Percentiles rank a stretch among this genome's conserved stretches.
phyloP scores from a whole-genome alignment of 1,140 invertebrate genomes.

The Colletes latitarsis region DNA sequence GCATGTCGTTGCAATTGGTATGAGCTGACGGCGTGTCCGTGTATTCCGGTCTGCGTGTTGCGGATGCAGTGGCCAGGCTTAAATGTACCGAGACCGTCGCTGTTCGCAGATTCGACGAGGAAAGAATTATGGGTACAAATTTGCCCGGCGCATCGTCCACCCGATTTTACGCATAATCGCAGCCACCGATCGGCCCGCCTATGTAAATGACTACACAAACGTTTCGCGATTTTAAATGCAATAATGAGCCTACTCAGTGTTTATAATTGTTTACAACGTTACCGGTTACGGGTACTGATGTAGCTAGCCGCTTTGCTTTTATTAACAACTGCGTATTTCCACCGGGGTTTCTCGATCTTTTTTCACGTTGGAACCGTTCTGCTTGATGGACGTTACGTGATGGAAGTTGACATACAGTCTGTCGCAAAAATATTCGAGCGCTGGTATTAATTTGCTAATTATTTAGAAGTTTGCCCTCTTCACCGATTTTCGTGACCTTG shows the following conservation, averaged over 20 bases:
- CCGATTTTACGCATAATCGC: slow-evolving; percentile 51
- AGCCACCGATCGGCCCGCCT: slow-evolving; percentile 13
- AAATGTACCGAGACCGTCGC: slow-evolving; percentile 52
- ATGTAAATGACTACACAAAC: slow-evolving; percentile 48
- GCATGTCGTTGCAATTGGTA: slow-evolving; percentile 79
- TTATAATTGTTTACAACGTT: slow-evolving; percentile 51
- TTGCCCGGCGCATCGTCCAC: slow-evolving; percentile 48
- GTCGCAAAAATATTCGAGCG: too few relatives aligned
- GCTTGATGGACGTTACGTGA: background rate
- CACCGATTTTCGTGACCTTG: too few relatives aligned
- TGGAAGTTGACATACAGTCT: background rate
- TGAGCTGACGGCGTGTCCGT: slow-evolving; percentile 68
- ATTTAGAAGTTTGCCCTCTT: too few relatives aligned
- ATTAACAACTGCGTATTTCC: slow-evolving; percentile 25
- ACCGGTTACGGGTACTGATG: slow-evolving; percentile 38
- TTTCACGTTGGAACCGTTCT: background rate
- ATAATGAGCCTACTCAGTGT: slow-evolving; percentile 38
- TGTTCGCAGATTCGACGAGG: slow-evolving; percentile 51
- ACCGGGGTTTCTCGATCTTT: background rate
- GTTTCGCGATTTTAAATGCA: slow-evolving; percentile 48
- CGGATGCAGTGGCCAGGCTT: slow-evolving; percentile 48
- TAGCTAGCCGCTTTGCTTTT: slow-evolving; percentile 6
- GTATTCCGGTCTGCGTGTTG: slow-evolving; percentile 9
- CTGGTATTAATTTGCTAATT: too few relatives aligned
- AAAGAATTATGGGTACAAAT: slow-evolving; percentile 65